Evolutionary conservation across 2,797 vertebrate genomes (phyloP), one percentile per base, ranked within the genome.

Genomic region (Myoxocephalus aenaeus): DNA sequence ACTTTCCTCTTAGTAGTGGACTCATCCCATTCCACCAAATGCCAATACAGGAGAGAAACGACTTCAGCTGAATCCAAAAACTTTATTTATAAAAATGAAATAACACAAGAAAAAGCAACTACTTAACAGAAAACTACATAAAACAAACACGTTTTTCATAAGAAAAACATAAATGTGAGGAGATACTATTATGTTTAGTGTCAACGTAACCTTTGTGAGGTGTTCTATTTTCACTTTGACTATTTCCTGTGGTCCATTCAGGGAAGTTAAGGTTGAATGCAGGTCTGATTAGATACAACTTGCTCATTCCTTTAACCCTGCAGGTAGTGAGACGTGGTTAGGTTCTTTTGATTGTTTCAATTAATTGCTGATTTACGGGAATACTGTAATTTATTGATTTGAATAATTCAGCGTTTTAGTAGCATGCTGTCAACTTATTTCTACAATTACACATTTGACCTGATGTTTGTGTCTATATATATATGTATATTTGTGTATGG

Each of bases 51-150:
- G n/a, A 61, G 18, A 74, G 27, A 73, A 44, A 64, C 0, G 4
- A 73, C 36, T 57, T 20, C 14, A 56, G 29, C 57, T 65, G 64
- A 72, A 44, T 81, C 50, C 18, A 54, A 64, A 70, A 75, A 29
- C 18, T 84, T 68, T 74, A 80, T 76, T 84, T 66, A 66, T 63
- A 73, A 79, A 85, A 86, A 67, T 5, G 10, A 59, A 57, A 57
- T 44, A 6, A 34, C 22, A 38, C 0, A 7, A 79, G 25, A 29
- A 66, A 65, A 36, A 44, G 72, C 25, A 34, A 53, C 46, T 42
- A 66, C 29, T 44, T 54, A 48, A 50, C 48, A 73, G 18, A 50
- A 61, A 78, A 62, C 59, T 80, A 65, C 15, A 59, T 53, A 53
- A 77, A 63, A 77, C 11, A 62, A 69, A 51, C 70, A 25, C 53